Base-by-base conservation (phyloP, 64 coral and sea anemone genomes). In the Astreopora myriophthalma region DNA sequence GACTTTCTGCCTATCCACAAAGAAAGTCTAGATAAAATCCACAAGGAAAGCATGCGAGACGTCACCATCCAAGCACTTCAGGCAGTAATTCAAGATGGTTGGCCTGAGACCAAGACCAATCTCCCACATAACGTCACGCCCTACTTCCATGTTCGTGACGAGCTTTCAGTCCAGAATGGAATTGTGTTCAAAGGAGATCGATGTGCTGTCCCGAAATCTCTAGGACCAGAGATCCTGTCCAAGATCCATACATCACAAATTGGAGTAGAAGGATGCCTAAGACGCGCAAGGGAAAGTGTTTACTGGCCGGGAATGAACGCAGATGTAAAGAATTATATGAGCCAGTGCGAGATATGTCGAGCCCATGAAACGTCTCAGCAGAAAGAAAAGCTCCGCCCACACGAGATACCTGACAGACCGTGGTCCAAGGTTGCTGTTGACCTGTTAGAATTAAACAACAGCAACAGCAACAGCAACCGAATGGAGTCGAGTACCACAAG, bases 81-180 rank as follows among this genome's bases (percentile, higher is more conserved):
- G 89, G 12, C 57, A 25, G 25, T 57, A 3, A 75, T 75, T 20
- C 10, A 19, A 8, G 42, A 34, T 4, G 80, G 90, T 0, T 76
- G 80, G 80, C 90, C 80, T 71, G 48, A 85, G 35, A 49, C 69
- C 19, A 92, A 76, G 22, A 66, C 24, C 12, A 36, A 87, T 44
- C 70, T n/a, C n/a, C n/a, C n/a, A n/a, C n/a, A n/a, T n/a, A n/a
- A n/a, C n/a, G n/a, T n/a, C n/a, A 48, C 20, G 31, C 80, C 80
- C 27, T 86, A 29, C 34, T 76, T 80, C 35, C 8, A 69, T 11
- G 37, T 65, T 0, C 75, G 39, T 25, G 75, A 78, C 34, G 1
- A 78, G 36, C 75, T 78, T 5, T 34, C 28, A 11, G 75, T 78
- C 3, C 7, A 78, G 29, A 13, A 78, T 46, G 37, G 36, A 48